Conservation (phyloP, 2,113 vertebrate genomes). For the Lagopus muta region DNA sequence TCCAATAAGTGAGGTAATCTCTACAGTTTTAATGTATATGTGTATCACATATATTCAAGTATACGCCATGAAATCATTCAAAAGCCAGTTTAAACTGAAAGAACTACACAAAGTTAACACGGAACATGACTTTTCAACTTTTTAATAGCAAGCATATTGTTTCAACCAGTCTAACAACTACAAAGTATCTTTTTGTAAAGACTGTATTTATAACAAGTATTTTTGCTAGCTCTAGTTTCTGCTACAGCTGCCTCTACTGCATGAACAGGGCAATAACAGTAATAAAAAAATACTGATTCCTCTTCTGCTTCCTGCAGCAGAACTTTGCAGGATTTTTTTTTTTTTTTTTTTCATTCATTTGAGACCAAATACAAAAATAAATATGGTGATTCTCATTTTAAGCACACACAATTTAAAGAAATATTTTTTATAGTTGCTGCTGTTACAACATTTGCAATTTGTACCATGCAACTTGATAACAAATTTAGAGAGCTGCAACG, state of each 20-base stretch:
- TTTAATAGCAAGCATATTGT: not conserved
- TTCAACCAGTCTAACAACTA: not conserved
- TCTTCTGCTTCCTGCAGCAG: not conserved
- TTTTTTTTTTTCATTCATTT: not conserved
- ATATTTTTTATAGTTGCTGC: not conserved
- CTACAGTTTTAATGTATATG: not conserved
- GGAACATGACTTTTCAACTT: not conserved
- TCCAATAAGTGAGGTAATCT: not conserved
- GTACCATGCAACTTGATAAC: slow-evolving; percentile 45
- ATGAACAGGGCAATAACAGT: not conserved
- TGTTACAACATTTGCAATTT: slow-evolving; percentile 49
- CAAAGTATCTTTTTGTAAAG: not conserved
- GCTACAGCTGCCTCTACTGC: not conserved
- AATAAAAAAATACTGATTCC: not conserved
- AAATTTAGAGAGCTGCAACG: slow-evolving; percentile 44
- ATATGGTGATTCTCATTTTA: not conserved
- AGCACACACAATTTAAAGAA: not conserved
- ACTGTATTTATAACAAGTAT: not conserved
- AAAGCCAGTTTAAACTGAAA: not conserved
- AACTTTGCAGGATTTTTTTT: not conserved
- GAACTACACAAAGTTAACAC: not conserved
- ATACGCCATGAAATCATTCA: not conserved
- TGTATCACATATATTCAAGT: not conserved
- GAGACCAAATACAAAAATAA: not conserved
- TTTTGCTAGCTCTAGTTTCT: not conserved